Conservation (phyloP, 2,797 vertebrate genomes). For the Crocidura indochinensis region DNA sequence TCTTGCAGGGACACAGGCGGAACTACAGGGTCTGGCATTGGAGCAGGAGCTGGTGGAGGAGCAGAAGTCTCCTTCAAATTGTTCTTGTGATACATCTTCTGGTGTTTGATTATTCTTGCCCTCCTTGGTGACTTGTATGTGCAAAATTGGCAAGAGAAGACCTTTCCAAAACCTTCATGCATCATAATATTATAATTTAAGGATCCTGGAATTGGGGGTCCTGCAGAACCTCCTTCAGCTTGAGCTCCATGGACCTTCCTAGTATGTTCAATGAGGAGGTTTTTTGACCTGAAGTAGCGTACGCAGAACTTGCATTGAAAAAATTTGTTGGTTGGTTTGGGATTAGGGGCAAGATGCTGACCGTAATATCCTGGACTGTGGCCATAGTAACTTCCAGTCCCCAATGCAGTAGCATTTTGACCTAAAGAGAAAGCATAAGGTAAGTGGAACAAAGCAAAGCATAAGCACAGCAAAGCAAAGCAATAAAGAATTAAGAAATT, state of each 20-base stretch:
- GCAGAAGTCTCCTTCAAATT: slow-evolving; percentile 90
- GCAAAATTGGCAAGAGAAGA: slow-evolving; percentile 98
- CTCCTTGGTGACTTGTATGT: slow-evolving; percentile 97
- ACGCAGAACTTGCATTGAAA: slow-evolving; percentile 99
- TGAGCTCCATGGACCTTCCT: slow-evolving; percentile 96
- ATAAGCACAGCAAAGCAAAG: slow-evolving; percentile 71
- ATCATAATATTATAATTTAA: slow-evolving; percentile 94
- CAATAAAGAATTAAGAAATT: slow-evolving; percentile 71
- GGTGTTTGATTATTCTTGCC: slow-evolving; percentile 97
- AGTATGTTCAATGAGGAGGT: slow-evolving; percentile 97
- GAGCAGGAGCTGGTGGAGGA: slow-evolving; percentile 85
- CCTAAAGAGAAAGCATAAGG: slow-evolving; percentile 91
- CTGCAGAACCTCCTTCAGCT: slow-evolving; percentile 89
- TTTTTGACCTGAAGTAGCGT: slow-evolving; percentile 99
- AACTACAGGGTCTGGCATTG: slow-evolving; percentile 90
- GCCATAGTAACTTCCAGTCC: slow-evolving; percentile 91
- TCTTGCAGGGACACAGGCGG: slow-evolving; percentile 92
- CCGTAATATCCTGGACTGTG: slow-evolving; percentile 92
- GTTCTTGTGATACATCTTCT: slow-evolving; percentile 97
- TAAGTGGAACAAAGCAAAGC: slow-evolving; percentile 74
- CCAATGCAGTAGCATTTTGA: slow-evolving; percentile 92
- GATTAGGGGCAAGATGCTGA: slow-evolving; percentile 89
- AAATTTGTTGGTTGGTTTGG: slow-evolving; percentile 95
- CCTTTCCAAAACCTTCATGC: slow-evolving; percentile 96
- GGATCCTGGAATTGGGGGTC: slow-evolving; percentile 90